Percentiles rank a stretch among this genome's conserved stretches.
Evolutionary conservation across 2,888 invertebrate species (phyloP).

Genomic region (Gymnocheta viridis): DNA sequence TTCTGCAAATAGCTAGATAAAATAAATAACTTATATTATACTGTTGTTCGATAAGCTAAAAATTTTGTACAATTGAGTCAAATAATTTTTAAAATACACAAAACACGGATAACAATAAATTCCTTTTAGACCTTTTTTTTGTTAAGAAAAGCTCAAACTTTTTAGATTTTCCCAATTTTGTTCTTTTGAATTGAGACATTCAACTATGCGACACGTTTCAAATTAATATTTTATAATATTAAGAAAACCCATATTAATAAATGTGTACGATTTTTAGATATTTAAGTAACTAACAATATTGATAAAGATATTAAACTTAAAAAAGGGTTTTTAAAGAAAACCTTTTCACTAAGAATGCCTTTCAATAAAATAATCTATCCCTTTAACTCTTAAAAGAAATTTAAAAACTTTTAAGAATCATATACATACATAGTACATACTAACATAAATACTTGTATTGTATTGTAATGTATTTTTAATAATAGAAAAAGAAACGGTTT

Average conservation of each 20-base stretch:
- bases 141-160: too few species aligned
- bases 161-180: neutral
- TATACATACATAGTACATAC: too few species aligned
- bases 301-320: conserved; percentile 26
- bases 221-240: neutral
- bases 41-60: too few species aligned
- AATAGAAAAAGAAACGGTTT: conserved; percentile 10
- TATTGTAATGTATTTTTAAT: conserved; percentile 5
- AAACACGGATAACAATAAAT: too few species aligned
- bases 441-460: too few species aligned
- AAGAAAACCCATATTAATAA: neutral
- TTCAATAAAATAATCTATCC: conserved; percentile 27
- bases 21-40: too few species aligned
- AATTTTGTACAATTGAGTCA: too few species aligned
- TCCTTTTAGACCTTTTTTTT: too few species aligned
- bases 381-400: neutral
- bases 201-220: neutral
- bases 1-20: neutral
- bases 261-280: conserved; percentile 13
- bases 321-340: neutral
- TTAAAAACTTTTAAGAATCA: conserved; percentile 20
- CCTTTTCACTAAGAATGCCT: conserved; percentile 45
- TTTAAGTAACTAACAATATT: conserved; percentile 35
- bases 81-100: too few species aligned
- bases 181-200: neutral